Base-by-base conservation (phyloP, 2,113 vertebrate species). In the Phyllopteryx taeniolatus region DNA sequence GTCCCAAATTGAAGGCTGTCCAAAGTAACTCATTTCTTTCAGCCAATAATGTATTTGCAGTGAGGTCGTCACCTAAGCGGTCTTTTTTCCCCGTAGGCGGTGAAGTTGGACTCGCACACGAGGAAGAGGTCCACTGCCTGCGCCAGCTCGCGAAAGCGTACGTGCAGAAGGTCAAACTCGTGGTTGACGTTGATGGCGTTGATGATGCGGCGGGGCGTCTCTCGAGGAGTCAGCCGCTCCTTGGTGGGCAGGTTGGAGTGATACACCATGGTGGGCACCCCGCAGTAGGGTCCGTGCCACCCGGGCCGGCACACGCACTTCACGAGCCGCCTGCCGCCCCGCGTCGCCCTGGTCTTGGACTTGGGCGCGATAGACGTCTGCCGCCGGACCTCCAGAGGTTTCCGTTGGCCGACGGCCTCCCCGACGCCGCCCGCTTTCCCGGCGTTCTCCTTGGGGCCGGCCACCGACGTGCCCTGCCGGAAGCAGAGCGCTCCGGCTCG, bases 181-280 rank as follows among this genome's bases (percentile, higher is more conserved):
- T 99, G 98, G 91, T 99, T 99, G 70, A 99, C 82, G 0, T 99
- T 99, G 89, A 99, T 96, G 80, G 96, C 98, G 0, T 99, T 99
- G 87, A 99, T 95, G 74, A 99, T 93, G 1, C 96, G 90, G 9
- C 98, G 91, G 0, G 97, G 96, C 6, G 86, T 79, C 56, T 94
- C 93, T 33, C 98, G 88, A 0, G 97, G 98, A 6, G 91, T 92
- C 1, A 99, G 94, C 3, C 96, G 92, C 84, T 99, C 97, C 91
- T 98, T 99, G 51, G 96, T 98, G 68, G 97, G 97, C 81, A 99
- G 93, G 76, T 98, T 99, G 80, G 98, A 99, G 92, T 98, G 95
- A 81, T 98, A 95, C 70, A 98, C 97, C 91, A 99, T 96, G 0
- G 98, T 98, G 79, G 98, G 98, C 54, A 99, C 96, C 0, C 97